phyloP scores from a whole-genome alignment of 2,888 invertebrate species.

The Machimus atricapillus region DNA sequence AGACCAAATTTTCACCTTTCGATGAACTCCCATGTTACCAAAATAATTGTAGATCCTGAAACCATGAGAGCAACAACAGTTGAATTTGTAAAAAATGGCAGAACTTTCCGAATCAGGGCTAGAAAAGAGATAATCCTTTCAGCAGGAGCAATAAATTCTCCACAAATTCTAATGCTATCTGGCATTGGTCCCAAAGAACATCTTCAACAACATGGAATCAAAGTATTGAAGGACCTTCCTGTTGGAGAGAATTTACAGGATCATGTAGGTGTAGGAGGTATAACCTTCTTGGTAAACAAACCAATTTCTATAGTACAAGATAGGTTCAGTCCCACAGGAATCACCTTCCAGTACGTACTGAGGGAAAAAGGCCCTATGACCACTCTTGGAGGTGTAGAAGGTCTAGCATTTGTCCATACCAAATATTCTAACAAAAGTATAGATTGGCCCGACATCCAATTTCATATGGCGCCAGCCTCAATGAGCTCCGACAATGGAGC shows the following conservation, averaged over 20 bases:
- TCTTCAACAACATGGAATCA: conserved; percentile 73
- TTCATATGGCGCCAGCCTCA: conserved; percentile 92
- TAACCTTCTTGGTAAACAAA: conserved; percentile 72
- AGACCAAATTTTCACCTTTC: conserved; percentile 82
- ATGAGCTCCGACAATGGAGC: conserved; percentile 81
- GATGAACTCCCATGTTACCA: conserved; percentile 79
- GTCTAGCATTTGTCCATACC: conserved; percentile 85
- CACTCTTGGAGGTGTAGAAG: conserved; percentile 85
- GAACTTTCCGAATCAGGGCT: conserved; percentile 73
- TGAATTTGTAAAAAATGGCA: conserved; percentile 78
- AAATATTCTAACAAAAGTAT: conserved; percentile 79
- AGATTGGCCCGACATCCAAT: conserved; percentile 87
- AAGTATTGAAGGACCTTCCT: conserved; percentile 75
- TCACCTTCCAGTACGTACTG: conserved; percentile 81
- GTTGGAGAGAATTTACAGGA: conserved; percentile 87
- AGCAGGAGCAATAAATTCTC: conserved; percentile 90
- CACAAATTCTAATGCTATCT: conserved; percentile 90
- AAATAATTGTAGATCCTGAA: conserved; percentile 75
- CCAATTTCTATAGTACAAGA: conserved; percentile 84
- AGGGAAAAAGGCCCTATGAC: conserved; percentile 86
- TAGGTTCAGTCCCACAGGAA: conserved; percentile 77
- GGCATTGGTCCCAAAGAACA: conserved; percentile 81
- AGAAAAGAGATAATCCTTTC: conserved; percentile 85
- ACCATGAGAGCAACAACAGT: conserved; percentile 81
- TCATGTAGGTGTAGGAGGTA: conserved; percentile 85